Conservation (phyloP, 2,113 vertebrate species). For the Protobothrops mucrosquamatus region DNA sequence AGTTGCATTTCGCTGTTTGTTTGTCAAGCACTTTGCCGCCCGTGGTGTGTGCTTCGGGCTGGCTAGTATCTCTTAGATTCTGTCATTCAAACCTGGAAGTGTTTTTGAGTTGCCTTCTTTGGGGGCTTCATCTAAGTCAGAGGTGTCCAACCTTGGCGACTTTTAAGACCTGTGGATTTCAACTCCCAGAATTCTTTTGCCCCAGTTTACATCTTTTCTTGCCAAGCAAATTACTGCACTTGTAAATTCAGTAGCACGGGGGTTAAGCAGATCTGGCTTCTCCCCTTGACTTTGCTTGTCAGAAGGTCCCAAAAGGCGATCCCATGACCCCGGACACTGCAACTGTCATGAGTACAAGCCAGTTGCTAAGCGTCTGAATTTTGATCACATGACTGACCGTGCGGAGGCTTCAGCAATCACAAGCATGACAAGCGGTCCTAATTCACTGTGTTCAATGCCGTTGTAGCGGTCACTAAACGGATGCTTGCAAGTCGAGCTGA, state of each 20-base stretch:
- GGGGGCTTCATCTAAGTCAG: background rate
- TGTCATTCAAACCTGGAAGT: background rate
- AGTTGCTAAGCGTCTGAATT: background rate
- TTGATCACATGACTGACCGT: too few species aligned
- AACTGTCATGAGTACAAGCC: background rate
- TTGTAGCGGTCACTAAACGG: background rate
- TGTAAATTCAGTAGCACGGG: background rate
- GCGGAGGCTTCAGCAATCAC: background rate
- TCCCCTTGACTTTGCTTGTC: background rate
- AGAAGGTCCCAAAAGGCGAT: background rate
- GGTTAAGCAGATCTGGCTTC: background rate
- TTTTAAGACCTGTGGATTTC: background rate
- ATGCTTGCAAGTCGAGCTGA: background rate
- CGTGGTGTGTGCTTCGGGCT: background rate
- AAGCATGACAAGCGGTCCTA: background rate
- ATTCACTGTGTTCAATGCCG: background rate
- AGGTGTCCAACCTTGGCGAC: background rate
- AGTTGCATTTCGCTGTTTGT: background rate
- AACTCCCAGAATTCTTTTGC: background rate
- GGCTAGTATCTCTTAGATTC: background rate
- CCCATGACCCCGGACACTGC: background rate
- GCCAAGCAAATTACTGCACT: background rate
- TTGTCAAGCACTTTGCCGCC: background rate
- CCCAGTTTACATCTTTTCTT: background rate
- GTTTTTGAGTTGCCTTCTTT: background rate